A percentile compares a stretch with the other conserved stretches of the same genome.
Evolutionary conservation across 2,113 vertebrate genomes (phyloP).

Genomic region (Oncorhynchus nerka): DNA sequence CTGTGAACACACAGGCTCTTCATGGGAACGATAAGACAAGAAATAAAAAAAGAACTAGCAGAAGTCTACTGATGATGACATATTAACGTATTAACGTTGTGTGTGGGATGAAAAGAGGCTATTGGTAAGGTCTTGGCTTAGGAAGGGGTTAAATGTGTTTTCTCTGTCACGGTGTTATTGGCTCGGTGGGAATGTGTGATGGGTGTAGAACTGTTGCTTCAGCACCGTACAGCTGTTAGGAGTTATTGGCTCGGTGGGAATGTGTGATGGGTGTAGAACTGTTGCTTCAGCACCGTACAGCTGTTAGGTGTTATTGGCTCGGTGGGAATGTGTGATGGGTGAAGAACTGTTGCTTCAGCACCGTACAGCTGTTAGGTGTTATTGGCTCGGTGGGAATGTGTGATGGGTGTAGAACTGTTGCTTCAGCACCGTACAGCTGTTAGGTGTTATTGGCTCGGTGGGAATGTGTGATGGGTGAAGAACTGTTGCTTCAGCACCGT

Average conservation of each 20-base stretch:
- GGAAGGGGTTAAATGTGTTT: not conserved
- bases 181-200: not conserved
- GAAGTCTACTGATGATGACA: not conserved
- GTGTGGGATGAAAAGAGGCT: slow-evolving; percentile 31
- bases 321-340: no score
- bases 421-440: no score
- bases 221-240: slow-evolving; percentile 12
- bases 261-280: no score
- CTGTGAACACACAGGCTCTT: slow-evolving; percentile 2
- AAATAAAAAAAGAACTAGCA: not conserved
- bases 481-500: no score
- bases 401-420: no score
- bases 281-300: no score
- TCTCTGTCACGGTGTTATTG: not conserved
- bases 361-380: no score
- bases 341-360: no score
- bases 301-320: no score
- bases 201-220: not conserved
- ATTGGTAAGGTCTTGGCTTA: slow-evolving; percentile 15
- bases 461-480: no score
- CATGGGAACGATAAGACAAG: slow-evolving; percentile 22
- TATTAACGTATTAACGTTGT: slow-evolving; percentile 1
- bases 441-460: no score
- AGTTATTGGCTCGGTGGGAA: slow-evolving; percentile 39
- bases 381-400: no score